Evolutionary conservation across 2,113 vertebrate genomes (phyloP).

Genomic region (Salvelinus sp.): DNA sequence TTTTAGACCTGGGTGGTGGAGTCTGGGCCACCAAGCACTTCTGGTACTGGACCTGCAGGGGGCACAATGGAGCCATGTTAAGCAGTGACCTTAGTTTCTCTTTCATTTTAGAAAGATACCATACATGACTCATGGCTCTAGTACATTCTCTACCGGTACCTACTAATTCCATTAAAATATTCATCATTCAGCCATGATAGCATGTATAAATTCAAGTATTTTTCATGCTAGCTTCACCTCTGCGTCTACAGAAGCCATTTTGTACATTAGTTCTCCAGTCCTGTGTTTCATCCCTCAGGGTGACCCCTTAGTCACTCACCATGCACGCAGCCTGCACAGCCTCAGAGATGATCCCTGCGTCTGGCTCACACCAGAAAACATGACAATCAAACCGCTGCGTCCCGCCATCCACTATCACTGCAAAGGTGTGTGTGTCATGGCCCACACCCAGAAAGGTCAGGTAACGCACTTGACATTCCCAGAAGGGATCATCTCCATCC

Average conservation of each 20-base stretch:
- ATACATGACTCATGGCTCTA: too few relatives aligned
- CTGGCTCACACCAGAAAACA: conserved; percentile 95
- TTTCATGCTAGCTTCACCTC: conserved; percentile 28
- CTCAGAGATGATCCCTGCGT: conserved; percentile 89
- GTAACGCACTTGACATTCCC: conserved; percentile 90
- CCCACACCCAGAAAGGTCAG: conserved; percentile 97
- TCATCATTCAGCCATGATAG: not conserved
- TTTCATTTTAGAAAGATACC: too few relatives aligned
- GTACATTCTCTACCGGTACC: too few relatives aligned
- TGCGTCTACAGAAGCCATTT: conserved; percentile 36
- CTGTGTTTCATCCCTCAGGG: too few relatives aligned
- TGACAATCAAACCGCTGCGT: conserved; percentile 93
- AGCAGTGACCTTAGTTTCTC: too few relatives aligned
- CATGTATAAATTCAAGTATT: not conserved
- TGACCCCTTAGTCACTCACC: conserved; percentile 74
- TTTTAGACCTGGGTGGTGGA: conserved; percentile 64
- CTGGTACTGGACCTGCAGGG: conserved; percentile 79
- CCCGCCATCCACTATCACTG: conserved; percentile 91
- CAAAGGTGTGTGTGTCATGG: conserved; percentile 90
- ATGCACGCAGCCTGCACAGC: conserved; percentile 96
- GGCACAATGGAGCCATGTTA: not conserved
- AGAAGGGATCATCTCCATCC: conserved; percentile 81
- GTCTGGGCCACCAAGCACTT: conserved; percentile 79
- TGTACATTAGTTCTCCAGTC: not conserved
- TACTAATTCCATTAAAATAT: not conserved